A percentile compares a stretch with the other conserved stretches of the same genome.
Conservation (phyloP, 2,888 invertebrate genomes). For the Sinodicranocentrus sp. region DNA sequence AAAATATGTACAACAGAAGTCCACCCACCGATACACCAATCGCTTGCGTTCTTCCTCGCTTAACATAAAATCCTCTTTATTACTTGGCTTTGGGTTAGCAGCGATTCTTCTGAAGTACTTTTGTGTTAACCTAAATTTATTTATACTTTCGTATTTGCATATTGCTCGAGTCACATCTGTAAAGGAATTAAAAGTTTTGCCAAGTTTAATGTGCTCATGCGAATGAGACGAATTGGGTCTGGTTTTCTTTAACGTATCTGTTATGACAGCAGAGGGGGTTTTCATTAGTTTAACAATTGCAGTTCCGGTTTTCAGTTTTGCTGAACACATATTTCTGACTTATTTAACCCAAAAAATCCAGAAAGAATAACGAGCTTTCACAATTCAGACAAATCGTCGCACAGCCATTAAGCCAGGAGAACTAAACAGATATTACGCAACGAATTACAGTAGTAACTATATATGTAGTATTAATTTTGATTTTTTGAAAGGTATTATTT, state of each 20-base stretch:
- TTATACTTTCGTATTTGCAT: conserved; percentile 10
- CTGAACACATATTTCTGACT: too few relatives aligned
- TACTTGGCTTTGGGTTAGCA: conserved; percentile 50
- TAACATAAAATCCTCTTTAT: conserved; percentile 48
- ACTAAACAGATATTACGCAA: too few relatives aligned
- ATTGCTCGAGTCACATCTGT: conserved; percentile 23
- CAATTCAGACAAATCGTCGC: background rate
- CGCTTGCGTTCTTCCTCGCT: conserved; percentile 41
- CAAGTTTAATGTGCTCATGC: background rate
- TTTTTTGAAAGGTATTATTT: too few relatives aligned
- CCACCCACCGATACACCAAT: conserved; percentile 53
- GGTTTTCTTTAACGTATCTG: too few relatives aligned
- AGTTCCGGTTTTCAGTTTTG: too few relatives aligned
- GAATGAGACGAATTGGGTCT: background rate
- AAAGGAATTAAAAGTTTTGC: conserved; percentile 33
- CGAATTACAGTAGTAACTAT: too few relatives aligned
- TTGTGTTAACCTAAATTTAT: conserved; percentile 29
- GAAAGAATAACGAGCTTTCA: background rate
- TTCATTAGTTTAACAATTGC: too few relatives aligned
- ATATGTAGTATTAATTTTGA: too few relatives aligned
- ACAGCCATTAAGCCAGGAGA: too few relatives aligned
- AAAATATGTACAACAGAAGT: conserved; percentile 53
- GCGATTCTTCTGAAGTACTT: conserved; percentile 54
- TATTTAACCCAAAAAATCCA: too few relatives aligned
- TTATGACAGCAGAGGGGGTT: too few relatives aligned